Base-by-base conservation (phyloP, 2,888 invertebrate genomes). In the Drosophila pseudotakahashii region DNA sequence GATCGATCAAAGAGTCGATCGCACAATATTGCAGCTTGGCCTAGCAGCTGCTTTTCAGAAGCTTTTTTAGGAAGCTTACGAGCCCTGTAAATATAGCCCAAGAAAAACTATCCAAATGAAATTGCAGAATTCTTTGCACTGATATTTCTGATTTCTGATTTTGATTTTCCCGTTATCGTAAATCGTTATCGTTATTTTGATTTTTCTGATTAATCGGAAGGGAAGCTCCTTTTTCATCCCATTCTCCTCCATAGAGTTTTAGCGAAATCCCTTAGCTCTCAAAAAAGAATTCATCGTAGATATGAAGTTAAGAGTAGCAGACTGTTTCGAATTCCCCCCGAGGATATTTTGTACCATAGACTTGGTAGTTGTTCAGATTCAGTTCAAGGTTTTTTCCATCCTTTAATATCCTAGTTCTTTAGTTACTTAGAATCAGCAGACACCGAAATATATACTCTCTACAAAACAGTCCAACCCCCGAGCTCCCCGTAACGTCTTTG, bases 31-130 rank as follows among this genome's bases (percentile, higher is more conserved):
- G 62, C 62, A 30, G 66, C 57, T 66, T 69, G 37, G 66, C 66
- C 66, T 19, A 78, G 85, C 79, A 64, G 79, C 85, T 81, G 76
- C 68, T 78, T 54, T 42, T 36, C 48, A 64, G 42, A 42, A 41
- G 62, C 63, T 50, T 63, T 36, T 11, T 34, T 63, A 50, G 52
- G 78, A 62, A 57, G 50, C 68, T 69, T 44, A 63, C 41, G 16
- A 75, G 62, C 39, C 57, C 58, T 73, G 66, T 81, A 81, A 52
- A 77, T 72, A 63, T 63, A 63, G 58, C 66, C 26, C 53, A 75
- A 68, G 48, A 59, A 62, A 62, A 53, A 44, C 51, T 51, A 45
- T 23, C 13, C 1, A 3, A 52, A 26, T 26, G 2, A 64, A 69
- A 51, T 58, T 66, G 7, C 47, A 9, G 36, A 77, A 69, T 82